Evolutionary conservation across 1,140 invertebrate species (phyloP), one percentile per base, ranked within the genome.

Genomic region (Nomia melanderi): DNA sequence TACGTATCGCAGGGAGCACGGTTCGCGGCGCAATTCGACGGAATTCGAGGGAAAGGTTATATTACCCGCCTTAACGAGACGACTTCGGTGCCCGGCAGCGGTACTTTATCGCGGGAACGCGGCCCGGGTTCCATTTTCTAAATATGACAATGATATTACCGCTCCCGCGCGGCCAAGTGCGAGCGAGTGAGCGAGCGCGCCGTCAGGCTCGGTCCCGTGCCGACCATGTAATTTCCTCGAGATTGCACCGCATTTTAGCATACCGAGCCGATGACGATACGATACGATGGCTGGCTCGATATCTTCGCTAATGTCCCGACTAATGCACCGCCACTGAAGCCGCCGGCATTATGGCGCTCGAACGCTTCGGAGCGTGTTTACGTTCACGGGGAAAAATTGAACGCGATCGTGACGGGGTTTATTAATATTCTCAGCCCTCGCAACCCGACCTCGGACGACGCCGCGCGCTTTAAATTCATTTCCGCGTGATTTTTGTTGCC

Each of bases 281-380:
- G 75, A 50, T 67, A 74, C 77, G 71, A 79, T 76, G 66, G 62
- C 54, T 79, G 73, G 78, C 77, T 73, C 72, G 81, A 84, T 84
- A 84, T 83, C 77, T 65, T 74, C 77, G 33, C 81, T 84, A 83
- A 84, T 83, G 81, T 84, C 77, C 70, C 72, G 81, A 69, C 77
- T 84, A 84, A 84, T 83, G 77, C 81, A 59, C 78, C 31, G 44
- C 50, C 59, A 66, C 72, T 29, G 33, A 31, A 54, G 62, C 56
- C 72, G 31, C 2, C 5, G 50, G 57, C 64, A 20, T 12, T 56
- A 12, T 17, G n/a, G 23, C 64, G n/a, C 7, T 56, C 69, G 50
- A 63, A 72, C 66, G 59, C 29, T 57, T 41, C 53, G 14, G 60
- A 53, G 41, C n/a, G 31, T 41, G 12, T 50, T 78, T 23, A n/a